A percentile compares a stretch with the other conserved stretches of the same genome.
These are phyloP conservation scores for Cryptocephalus primarius DNA, from an alignment of 2,888 invertebrate species.

Conservation along the genomic window DNA sequence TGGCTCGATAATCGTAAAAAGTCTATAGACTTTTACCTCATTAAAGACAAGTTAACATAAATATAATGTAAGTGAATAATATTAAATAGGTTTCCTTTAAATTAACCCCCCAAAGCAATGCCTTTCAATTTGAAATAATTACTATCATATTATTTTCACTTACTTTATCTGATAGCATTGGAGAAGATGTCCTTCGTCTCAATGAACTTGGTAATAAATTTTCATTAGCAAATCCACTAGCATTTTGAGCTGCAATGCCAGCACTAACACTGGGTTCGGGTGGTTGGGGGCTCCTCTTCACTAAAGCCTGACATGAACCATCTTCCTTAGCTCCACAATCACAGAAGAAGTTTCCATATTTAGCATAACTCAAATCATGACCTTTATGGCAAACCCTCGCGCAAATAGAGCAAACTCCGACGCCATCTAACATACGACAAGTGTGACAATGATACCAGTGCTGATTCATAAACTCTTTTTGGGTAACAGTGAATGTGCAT, in stretches of 20 bases:
- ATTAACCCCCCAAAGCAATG: too few species aligned
- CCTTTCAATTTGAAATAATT: too few species aligned
- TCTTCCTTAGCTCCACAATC: constrained; percentile 97
- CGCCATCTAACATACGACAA: constrained; percentile 96
- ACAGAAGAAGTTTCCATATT: constrained; percentile 98
- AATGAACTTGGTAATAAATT: constrained; percentile 47
- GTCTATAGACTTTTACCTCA: too few species aligned
- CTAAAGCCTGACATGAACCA: constrained; percentile 57
- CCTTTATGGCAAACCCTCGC: constrained; percentile 94
- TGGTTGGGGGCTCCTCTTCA: constrained; percentile 49
- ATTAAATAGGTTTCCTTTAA: too few species aligned
- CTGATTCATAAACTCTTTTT: constrained; percentile 91
- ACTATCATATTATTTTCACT: not conserved
- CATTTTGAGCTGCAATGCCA: constrained; percentile 2
- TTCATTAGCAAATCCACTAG: constrained; percentile 23
- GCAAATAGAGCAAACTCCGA: constrained; percentile 96
- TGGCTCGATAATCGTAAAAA: too few species aligned
- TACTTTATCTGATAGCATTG: constrained; percentile 36
- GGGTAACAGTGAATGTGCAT: constrained; percentile 93
- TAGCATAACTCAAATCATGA: constrained; percentile 94
- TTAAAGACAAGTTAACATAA: too few species aligned
- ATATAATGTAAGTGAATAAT: too few species aligned
- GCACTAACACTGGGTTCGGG: constrained; percentile 5
- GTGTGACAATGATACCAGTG: constrained; percentile 99
- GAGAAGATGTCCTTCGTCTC: constrained; percentile 29